Percentiles rank a stretch among this genome's conserved stretches.
These are phyloP conservation scores for Lepidurus apus DNA, from an alignment of 1,140 invertebrate genomes.

Conservation along the genomic window DNA sequence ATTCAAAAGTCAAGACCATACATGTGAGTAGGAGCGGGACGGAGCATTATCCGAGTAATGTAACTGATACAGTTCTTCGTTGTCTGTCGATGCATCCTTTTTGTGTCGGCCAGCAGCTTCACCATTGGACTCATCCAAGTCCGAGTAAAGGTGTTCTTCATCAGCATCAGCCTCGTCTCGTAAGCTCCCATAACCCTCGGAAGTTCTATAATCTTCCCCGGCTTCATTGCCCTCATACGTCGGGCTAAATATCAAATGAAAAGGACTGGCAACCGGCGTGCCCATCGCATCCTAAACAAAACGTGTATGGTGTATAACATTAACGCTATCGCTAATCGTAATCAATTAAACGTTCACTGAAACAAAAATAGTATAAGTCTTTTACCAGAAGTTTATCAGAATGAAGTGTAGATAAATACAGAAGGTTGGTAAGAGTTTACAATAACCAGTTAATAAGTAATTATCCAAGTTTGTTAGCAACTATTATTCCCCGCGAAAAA, in stretches of 20 bases:
- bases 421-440: neutral
- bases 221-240: neutral
- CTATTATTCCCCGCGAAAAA: neutral
- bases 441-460: neutral
- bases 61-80: neutral
- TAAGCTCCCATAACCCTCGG: neutral
- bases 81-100: neutral
- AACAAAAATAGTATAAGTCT: no score
- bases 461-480: neutral
- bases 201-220: neutral
- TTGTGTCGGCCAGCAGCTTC: neutral
- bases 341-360: no score
- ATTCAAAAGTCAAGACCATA: neutral
- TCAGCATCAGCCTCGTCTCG: neutral
- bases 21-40: neutral
- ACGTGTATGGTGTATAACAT: neutral
- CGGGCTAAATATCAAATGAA: slow-evolving; percentile 6
- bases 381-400: neutral
- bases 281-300: neutral
- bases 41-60: neutral
- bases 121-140: neutral
- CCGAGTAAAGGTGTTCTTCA: neutral
- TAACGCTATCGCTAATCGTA: no score
- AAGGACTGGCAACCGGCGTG: neutral
- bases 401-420: neutral